Conservation (phyloP, 35 echinoderm and acorn worm species). For the Patiria miniata region DNA sequence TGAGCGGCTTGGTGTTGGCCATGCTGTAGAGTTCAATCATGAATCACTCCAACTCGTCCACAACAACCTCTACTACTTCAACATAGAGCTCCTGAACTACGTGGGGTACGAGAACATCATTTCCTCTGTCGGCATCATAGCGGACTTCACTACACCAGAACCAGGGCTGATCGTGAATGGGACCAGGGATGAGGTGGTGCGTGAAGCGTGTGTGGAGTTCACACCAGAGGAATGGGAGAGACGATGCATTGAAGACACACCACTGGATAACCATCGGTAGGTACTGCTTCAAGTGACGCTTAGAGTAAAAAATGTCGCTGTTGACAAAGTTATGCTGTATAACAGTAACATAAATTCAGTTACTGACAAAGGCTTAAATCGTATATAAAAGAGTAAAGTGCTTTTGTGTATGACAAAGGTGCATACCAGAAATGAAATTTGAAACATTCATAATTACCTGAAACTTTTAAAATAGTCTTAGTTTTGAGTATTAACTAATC, state of each 20-base stretch:
- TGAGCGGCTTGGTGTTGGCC: conserved; percentile 53
- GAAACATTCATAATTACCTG: too few species aligned
- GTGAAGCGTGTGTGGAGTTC: conserved; percentile 28
- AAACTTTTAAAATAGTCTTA: too few species aligned
- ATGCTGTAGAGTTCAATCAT: conserved; percentile 54
- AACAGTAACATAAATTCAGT: too few species aligned
- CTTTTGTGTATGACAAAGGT: too few species aligned
- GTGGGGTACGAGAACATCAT: conserved; percentile 39
- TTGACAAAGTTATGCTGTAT: too few species aligned
- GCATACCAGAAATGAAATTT: too few species aligned
- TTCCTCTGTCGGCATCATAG: conserved; percentile 19
- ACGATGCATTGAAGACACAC: conserved; percentile 41
- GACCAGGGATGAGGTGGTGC: conserved; percentile 13
- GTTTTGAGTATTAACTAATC: too few species aligned
- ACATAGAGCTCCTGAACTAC: conserved; percentile 40
- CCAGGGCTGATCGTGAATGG: conserved; percentile 40
- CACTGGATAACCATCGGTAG: conserved; percentile 45
- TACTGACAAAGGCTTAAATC: too few species aligned
- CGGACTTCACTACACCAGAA: conserved; percentile 48
- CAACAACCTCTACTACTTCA: conserved; percentile 55
- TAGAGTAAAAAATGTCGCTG: too few species aligned
- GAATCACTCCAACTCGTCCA: conserved; percentile 14
- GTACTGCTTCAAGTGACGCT: too few species aligned
- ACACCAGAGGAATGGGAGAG: conserved; percentile 45
- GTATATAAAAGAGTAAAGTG: too few species aligned